These are phyloP conservation scores for Perca schrenkii DNA, from an alignment of 2,113 vertebrate genomes.

Conservation along the genomic window DNA sequence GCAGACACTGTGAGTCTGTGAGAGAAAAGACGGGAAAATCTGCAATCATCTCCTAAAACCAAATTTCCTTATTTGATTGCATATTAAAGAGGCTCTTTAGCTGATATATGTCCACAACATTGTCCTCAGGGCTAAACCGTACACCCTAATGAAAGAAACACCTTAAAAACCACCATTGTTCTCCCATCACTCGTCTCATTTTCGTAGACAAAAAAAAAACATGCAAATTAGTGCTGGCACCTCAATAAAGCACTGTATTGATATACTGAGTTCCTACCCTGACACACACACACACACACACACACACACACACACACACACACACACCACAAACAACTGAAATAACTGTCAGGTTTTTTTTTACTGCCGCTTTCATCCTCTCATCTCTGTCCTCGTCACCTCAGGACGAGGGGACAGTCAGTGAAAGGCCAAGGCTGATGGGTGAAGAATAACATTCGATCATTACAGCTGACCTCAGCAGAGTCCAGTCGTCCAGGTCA, in stretches of 20 bases:
- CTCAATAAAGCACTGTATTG: slow-evolving; percentile 77
- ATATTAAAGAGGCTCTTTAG: slow-evolving; percentile 40
- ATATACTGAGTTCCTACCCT: slow-evolving; percentile 66
- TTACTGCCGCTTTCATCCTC: slow-evolving; percentile 50
- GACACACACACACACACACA: slow-evolving; percentile 22
- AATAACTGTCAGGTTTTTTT: slow-evolving; percentile 54
- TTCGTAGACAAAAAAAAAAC: slow-evolving; percentile 52
- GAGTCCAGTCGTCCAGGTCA: slow-evolving; percentile 53
- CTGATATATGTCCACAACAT: slow-evolving; percentile 27
- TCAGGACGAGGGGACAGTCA: slow-evolving; percentile 28
- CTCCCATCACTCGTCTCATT: slow-evolving; percentile 72
- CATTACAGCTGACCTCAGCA: slow-evolving; percentile 65
- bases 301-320: slow-evolving; percentile 31
- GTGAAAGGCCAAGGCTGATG: slow-evolving; percentile 57
- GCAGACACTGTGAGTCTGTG: neutral
- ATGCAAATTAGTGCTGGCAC: slow-evolving; percentile 78
- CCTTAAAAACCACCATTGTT: slow-evolving; percentile 70
- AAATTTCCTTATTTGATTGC: slow-evolving; percentile 12
- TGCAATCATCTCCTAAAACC: neutral
- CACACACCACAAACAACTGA: slow-evolving; percentile 1
- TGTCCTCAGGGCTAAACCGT: slow-evolving; percentile 34
- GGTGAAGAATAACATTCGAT: slow-evolving; percentile 69
- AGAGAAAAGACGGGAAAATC: neutral
- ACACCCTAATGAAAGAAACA: slow-evolving; percentile 49
- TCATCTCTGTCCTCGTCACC: slow-evolving; percentile 41